phyloP scores from a whole-genome alignment of 2,797 vertebrate species.

The Scarus forsteni region DNA sequence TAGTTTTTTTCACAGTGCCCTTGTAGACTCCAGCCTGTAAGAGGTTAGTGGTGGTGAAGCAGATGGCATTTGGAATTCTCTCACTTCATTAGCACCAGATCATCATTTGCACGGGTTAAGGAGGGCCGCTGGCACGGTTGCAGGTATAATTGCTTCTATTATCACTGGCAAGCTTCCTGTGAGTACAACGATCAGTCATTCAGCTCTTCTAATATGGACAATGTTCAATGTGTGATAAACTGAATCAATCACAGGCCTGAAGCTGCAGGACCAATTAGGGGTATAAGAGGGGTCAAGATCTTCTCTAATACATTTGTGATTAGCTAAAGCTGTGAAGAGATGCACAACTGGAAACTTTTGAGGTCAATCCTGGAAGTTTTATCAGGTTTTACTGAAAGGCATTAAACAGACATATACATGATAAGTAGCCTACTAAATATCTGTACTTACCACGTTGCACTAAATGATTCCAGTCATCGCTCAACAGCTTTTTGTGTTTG shows the following conservation, averaged over 20 bases:
- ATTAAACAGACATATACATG: neutral
- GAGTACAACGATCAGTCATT: slow-evolving; percentile 70
- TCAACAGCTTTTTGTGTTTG: too few relatives aligned
- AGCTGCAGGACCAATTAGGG: slow-evolving; percentile 59
- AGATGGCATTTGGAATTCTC: slow-evolving; percentile 77
- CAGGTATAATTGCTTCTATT: slow-evolving; percentile 75
- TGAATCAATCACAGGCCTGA: slow-evolving; percentile 67
- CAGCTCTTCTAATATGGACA: slow-evolving; percentile 65
- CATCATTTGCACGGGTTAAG: slow-evolving; percentile 78
- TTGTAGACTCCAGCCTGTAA: slow-evolving; percentile 54
- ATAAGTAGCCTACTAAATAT: neutral
- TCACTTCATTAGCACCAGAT: slow-evolving; percentile 76
- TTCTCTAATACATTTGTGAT: slow-evolving; percentile 61
- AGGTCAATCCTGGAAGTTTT: slow-evolving; percentile 12
- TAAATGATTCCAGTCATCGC: slow-evolving; percentile 12
- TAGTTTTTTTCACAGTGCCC: slow-evolving; percentile 34
- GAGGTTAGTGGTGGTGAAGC: slow-evolving; percentile 41
- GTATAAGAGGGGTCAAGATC: slow-evolving; percentile 61
- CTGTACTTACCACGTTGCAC: slow-evolving; percentile 16
- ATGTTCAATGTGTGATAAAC: slow-evolving; percentile 62
- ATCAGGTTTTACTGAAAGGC: slow-evolving; percentile 13
- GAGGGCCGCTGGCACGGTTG: slow-evolving; percentile 63
- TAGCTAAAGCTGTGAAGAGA: slow-evolving; percentile 26
- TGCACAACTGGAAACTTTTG: slow-evolving; percentile 15
- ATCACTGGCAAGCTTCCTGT: slow-evolving; percentile 62